A percentile compares a stretch with the other conserved stretches of the same genome.
Conservation (phyloP, 1,140 invertebrate genomes). For the Laodelphax striatellus region DNA sequence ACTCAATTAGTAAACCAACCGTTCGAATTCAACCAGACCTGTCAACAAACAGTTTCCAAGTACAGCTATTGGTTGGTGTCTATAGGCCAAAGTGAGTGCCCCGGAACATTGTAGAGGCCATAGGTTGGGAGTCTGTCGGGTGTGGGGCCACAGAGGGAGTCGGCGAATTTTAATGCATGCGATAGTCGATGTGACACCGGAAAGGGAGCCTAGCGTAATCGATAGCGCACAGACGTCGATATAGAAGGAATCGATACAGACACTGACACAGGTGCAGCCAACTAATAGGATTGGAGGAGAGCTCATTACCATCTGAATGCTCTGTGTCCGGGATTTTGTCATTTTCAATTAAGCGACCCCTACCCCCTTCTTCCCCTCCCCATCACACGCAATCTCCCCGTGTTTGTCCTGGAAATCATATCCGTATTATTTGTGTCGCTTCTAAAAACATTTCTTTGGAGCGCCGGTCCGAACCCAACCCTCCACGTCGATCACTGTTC, state of each 20-base stretch:
- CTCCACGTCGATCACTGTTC: too few species aligned
- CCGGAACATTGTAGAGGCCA: too few species aligned
- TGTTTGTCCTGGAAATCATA: constrained; percentile 1
- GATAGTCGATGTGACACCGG: too few species aligned
- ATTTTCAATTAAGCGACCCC: neutral
- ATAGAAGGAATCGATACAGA: constrained; percentile 1
- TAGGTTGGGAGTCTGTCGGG: too few species aligned
- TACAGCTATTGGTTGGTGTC: too few species aligned
- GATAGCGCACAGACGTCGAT: neutral
- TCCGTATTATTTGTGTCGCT: neutral
- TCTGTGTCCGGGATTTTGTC: neutral
- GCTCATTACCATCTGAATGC: constrained; percentile 1
- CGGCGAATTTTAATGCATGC: too few species aligned
- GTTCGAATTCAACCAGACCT: too few species aligned
- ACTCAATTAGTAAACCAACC: too few species aligned
- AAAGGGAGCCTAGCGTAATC: neutral
- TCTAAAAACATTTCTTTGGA: neutral
- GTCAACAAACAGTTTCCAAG: too few species aligned
- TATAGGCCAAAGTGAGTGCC: too few species aligned
- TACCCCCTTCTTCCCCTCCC: neutral
- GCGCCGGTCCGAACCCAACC: neutral
- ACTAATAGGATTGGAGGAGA: constrained; percentile 1
- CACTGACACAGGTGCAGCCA: neutral
- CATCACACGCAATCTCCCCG: neutral
- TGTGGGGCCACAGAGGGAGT: too few species aligned